Conservation (phyloP, 2,797 vertebrate genomes). For the Clarias laeviceps region DNA sequence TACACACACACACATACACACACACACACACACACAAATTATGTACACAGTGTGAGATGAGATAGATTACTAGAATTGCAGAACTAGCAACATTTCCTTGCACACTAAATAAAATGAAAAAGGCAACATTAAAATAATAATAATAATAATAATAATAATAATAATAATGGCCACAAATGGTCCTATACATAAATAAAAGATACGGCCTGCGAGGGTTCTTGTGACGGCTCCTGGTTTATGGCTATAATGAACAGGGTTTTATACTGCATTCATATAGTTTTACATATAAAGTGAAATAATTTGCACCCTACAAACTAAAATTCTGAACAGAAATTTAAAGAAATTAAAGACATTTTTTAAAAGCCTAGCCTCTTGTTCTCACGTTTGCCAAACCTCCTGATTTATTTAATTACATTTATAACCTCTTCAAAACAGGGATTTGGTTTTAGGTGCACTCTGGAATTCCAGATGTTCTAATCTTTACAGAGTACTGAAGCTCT, state of each 20-base stretch:
- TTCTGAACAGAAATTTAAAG: not conserved
- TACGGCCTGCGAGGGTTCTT: not conserved
- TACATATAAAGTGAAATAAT: not conserved
- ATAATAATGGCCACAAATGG: not conserved
- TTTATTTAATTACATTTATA: not conserved
- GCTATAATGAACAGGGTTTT: not conserved
- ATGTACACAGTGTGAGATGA: not conserved
- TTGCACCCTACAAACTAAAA: not conserved
- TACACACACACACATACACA: not conserved
- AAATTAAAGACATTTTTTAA: not conserved
- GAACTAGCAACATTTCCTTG: not conserved
- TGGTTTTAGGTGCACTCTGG: not conserved
- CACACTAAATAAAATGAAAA: not conserved
- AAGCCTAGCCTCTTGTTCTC: not conserved
- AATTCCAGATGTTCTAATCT: not conserved
- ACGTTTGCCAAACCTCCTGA: not conserved
- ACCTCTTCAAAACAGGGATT: not conserved
- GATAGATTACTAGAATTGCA: not conserved
- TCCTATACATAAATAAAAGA: not conserved
- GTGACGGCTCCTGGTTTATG: not conserved
- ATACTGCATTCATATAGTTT: not conserved
- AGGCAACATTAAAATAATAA: not conserved
- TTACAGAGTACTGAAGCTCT: not conserved
- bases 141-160: not conserved
- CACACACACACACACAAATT: not conserved